Evolutionary conservation across 2,888 invertebrate genomes (phyloP).

Genomic region (Agrotis ipsilon): DNA sequence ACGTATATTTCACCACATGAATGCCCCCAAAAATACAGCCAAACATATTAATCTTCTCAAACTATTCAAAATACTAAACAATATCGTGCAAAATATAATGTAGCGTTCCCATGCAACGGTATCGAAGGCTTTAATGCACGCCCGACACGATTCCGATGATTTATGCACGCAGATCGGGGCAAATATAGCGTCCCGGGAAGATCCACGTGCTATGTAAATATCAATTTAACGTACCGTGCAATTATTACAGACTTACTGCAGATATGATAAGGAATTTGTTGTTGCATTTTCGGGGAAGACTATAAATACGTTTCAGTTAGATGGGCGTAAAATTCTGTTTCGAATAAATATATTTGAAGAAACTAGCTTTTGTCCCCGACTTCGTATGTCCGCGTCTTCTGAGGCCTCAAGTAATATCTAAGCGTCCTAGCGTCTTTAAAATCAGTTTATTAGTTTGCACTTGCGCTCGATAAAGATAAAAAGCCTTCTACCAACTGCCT

Average conservation of each 20-base stretch:
- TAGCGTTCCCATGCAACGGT: slow-evolving; percentile 49
- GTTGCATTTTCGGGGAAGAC: neutral
- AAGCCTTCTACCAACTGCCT: too few species aligned
- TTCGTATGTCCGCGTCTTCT: too few species aligned
- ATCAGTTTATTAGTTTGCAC: too few species aligned
- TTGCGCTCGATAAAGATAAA: too few species aligned
- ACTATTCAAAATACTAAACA: slow-evolving; percentile 41
- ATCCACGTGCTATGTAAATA: slow-evolving; percentile 52
- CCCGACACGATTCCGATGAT: slow-evolving; percentile 52
- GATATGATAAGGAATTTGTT: slow-evolving; percentile 6
- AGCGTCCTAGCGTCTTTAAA: too few species aligned
- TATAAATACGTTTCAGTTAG: neutral
- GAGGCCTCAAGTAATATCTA: too few species aligned
- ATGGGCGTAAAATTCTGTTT: too few species aligned
- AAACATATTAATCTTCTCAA: slow-evolving; percentile 33
- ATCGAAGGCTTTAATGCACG: slow-evolving; percentile 54
- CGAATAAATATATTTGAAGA: too few species aligned
- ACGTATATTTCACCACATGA: neutral
- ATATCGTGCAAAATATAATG: slow-evolving; percentile 46
- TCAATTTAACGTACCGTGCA: slow-evolving; percentile 37
- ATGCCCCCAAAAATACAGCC: slow-evolving; percentile 15
- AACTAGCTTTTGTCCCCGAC: too few species aligned
- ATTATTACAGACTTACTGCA: slow-evolving; percentile 31
- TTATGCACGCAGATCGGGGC: slow-evolving; percentile 51
- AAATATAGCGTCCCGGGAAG: slow-evolving; percentile 46